A percentile compares a stretch with the other conserved stretches of the same genome.
phyloP scores from a whole-genome alignment of 2,888 invertebrate genomes.

The Oasisia sp. region DNA sequence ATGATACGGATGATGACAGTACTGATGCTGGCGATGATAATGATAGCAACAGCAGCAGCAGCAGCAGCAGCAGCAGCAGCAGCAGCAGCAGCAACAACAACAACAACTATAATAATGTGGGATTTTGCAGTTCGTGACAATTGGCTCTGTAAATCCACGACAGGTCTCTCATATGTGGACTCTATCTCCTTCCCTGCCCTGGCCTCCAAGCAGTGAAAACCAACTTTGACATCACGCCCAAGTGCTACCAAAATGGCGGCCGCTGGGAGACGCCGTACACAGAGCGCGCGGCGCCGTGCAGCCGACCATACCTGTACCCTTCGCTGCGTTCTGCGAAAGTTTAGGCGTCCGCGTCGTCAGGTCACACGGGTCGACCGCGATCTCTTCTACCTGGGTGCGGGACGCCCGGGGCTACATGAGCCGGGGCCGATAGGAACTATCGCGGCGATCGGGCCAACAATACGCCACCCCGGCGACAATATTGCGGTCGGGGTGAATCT shows the following conservation, averaged over 20 bases:
- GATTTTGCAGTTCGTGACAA: not conserved
- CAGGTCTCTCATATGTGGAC: not conserved
- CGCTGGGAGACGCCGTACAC: not conserved
- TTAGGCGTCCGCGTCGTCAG: not conserved
- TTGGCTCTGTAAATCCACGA: not conserved
- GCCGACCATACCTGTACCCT: not conserved
- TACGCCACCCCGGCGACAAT: constrained; percentile 1
- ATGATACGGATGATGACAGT: not conserved
- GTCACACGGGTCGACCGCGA: not conserved
- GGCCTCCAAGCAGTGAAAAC: too few species aligned
- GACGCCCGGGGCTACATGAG: not conserved
- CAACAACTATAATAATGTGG: too few species aligned
- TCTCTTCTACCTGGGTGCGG: not conserved
- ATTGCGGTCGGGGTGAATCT: constrained; percentile 1
- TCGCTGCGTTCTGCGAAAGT: not conserved
- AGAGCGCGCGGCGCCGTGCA: not conserved
- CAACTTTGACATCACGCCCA: too few species aligned
- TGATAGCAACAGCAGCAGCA: too few species aligned
- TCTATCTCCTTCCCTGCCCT: not conserved
- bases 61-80: too few species aligned
- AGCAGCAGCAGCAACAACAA: too few species aligned
- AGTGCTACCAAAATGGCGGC: too few species aligned
- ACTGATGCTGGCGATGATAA: not conserved
- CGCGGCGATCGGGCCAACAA: not conserved
- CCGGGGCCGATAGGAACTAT: not conserved